A percentile compares a stretch with the other conserved stretches of the same genome.
Evolutionary conservation across 2,113 vertebrate species (phyloP).

Genomic region (Uria lomvia): DNA sequence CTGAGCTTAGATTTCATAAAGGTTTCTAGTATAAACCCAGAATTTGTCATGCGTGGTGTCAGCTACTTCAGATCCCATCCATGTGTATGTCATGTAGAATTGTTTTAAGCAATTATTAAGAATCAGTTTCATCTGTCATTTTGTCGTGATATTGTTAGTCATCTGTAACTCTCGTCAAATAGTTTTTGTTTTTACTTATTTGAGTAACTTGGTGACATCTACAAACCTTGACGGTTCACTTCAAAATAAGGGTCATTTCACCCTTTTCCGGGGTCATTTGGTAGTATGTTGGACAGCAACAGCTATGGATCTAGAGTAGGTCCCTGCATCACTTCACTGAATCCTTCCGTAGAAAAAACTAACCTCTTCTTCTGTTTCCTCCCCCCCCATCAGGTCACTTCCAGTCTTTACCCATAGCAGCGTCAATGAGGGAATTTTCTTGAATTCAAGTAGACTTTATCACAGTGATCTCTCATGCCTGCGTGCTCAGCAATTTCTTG

Average conservation of each 20-base stretch:
- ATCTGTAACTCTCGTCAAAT: background rate
- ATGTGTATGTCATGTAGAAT: rapidly evolving
- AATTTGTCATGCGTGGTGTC: rapidly evolving
- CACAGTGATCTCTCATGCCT: background rate
- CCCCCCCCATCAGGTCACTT: background rate
- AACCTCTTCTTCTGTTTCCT: background rate
- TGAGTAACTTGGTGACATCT: background rate
- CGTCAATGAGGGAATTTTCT: background rate
- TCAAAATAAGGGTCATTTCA: background rate
- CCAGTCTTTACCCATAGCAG: background rate
- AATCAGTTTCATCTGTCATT: background rate
- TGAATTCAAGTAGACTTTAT: background rate
- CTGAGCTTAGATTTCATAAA: background rate
- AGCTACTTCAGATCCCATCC: background rate
- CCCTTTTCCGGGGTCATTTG: background rate
- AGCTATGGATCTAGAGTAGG: background rate
- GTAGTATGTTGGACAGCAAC: background rate
- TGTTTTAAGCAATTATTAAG: background rate
- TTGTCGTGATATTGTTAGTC: background rate
- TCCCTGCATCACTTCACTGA: background rate
- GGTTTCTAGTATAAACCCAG: background rate
- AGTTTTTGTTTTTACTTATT: background rate
- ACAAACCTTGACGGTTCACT: background rate
- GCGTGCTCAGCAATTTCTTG: background rate
- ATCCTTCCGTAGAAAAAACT: background rate